Conservation (phyloP, 2,888 invertebrate genomes). For the Drosophila fulvimacula region DNA sequence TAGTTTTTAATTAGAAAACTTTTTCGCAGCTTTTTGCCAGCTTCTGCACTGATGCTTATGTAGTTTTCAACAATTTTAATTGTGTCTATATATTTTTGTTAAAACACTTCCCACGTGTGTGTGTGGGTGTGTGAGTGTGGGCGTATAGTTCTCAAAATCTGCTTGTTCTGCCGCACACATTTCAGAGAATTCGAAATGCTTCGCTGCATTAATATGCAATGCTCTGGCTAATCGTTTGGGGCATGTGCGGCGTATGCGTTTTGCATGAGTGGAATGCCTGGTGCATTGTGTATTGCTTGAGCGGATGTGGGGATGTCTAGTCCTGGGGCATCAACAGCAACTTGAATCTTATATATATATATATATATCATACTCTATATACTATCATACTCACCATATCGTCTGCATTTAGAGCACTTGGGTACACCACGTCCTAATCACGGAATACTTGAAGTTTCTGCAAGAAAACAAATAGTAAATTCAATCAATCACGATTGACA, state of each 20-base stretch:
- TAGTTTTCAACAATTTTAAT: slow-evolving; percentile 11
- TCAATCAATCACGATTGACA: slow-evolving; percentile 14
- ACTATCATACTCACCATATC: slow-evolving; percentile 84
- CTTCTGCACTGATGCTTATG: not conserved
- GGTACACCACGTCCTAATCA: slow-evolving; percentile 85
- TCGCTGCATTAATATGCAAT: slow-evolving; percentile 69
- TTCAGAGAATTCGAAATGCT: slow-evolving; percentile 46
- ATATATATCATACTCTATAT: not conserved
- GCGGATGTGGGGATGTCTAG: slow-evolving; percentile 1
- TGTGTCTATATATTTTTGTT: slow-evolving; percentile 1
- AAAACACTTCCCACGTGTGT: not conserved
- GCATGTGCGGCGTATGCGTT: slow-evolving; percentile 66
- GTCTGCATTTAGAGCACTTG: slow-evolving; percentile 85
- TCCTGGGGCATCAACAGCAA: not conserved
- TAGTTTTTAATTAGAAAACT: slow-evolving; percentile 78
- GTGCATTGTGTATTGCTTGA: slow-evolving; percentile 10
- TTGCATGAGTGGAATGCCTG: slow-evolving; percentile 51
- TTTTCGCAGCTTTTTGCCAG: slow-evolving; percentile 39
- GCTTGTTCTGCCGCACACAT: slow-evolving; percentile 40
- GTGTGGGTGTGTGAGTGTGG: too few species aligned
- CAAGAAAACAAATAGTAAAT: slow-evolving; percentile 54
- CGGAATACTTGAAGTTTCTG: slow-evolving; percentile 81
- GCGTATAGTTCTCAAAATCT: not conserved
- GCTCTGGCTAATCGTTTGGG: slow-evolving; percentile 66
- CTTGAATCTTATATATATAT: not conserved